Base-by-base conservation (phyloP, 2,797 vertebrate species). In the Xyrichtys novacula region DNA sequence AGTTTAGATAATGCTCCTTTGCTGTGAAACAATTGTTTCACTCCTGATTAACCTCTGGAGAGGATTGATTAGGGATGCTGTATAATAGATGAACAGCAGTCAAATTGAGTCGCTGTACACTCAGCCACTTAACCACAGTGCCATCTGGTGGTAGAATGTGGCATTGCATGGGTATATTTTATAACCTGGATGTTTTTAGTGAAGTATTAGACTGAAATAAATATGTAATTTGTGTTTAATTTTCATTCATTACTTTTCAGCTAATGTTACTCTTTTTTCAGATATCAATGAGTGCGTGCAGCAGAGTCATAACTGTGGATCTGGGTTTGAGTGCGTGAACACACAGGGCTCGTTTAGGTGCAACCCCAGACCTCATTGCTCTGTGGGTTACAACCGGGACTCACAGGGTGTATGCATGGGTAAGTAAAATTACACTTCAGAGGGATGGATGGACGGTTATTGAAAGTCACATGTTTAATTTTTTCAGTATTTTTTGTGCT, bases 321-420 rank as follows among this genome's bases (percentile, higher is more conserved):
- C 64, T 0, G 93, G 91, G 78, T 94, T 92, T 6, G 78, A 93
- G 22, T 98, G 97, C 69, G 93, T 96, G 82, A 98, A 98, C 74
- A 96, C 93, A 0, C 81, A 89, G 53, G 97, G 97, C 1, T 97
- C 96, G 0, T 98, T 97, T 92, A 94, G 92, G 89, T 98, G 97
- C 71, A 91, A 93, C 78, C 87, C 93, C 0, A 94, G 87, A 82
- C 85, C 92, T 16, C 92, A 83, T 39, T 98, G 97, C 85, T 85
- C 95, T 65, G 87, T 88, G 0, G 97, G 97, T 9, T 97, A 96
- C 72, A 89, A 88, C 44, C 94, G 86, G 36, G 95, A 96, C 63
- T 65, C 89, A 0, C 92, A 93, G 60, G 95, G 96, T 17, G 95
- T 93, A 86, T 98, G 97, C 9, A 83, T 93, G 4, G 97, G 97